Evolutionary conservation across 2,888 invertebrate genomes (phyloP).

Genomic region (Podotricha telesiphe): DNA sequence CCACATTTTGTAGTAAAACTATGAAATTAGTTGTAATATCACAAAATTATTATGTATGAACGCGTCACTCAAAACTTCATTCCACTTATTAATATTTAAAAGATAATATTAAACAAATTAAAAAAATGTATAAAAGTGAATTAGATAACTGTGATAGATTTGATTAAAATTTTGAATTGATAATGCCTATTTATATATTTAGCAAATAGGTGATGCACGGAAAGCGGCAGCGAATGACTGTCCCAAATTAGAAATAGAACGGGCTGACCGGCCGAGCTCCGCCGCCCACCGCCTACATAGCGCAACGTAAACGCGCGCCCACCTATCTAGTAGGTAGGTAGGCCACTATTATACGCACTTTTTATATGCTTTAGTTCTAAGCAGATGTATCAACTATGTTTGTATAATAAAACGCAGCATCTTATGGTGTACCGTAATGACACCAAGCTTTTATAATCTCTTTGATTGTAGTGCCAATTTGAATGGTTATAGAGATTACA

Average conservation of each 20-base stretch:
- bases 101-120: not conserved
- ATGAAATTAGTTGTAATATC: conserved; percentile 1
- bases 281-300: conserved; percentile 47
- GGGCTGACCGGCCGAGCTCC: conserved; percentile 59
- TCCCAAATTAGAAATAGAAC: conserved; percentile 83
- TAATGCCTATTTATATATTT: conserved; percentile 55
- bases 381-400: conserved; percentile 22
- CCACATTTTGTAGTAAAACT: conserved; percentile 84
- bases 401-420: conserved; percentile 24
- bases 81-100: not conserved
- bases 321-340: conserved; percentile 32
- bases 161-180: conserved; percentile 20
- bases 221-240: conserved; percentile 79
- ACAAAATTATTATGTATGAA: conserved; percentile 14
- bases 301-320: conserved; percentile 40
- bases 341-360: conserved; percentile 11
- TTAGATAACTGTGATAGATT: not conserved
- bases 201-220: conserved; percentile 78
- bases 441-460: conserved; percentile 11
- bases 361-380: conserved; percentile 16
- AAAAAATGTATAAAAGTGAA: not conserved
- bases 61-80: not conserved
- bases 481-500: not conserved
- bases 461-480: conserved; percentile 18
- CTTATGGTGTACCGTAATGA: not conserved